phyloP scores from a whole-genome alignment of 2,888 invertebrate genomes.

The Leucoptera coffeella region DNA sequence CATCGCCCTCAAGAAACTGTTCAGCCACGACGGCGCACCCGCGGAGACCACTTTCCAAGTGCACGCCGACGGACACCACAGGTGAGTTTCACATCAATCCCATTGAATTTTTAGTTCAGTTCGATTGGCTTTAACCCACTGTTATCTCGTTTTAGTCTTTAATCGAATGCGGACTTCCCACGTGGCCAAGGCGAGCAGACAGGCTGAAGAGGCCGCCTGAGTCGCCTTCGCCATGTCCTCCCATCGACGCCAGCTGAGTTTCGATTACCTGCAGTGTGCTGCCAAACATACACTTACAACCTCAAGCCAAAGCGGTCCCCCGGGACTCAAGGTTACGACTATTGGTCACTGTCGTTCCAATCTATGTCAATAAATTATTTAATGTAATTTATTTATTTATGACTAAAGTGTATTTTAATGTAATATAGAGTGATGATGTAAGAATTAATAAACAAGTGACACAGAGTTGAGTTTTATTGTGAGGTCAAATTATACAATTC shows the following conservation, averaged over 20 bases:
- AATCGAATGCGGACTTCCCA: conserved; percentile 58
- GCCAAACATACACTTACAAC: conserved; percentile 20
- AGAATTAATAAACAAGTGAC: conserved; percentile 26
- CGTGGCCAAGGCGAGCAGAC: conserved; percentile 53
- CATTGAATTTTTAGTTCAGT: neutral
- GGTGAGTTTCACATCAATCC: conserved; percentile 16
- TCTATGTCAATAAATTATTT: conserved; percentile 49
- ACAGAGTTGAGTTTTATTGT: conserved; percentile 26
- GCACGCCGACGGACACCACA: conserved; percentile 61
- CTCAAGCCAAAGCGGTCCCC: conserved; percentile 43
- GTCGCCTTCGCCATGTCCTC: conserved; percentile 5
- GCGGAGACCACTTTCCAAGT: conserved; percentile 63
- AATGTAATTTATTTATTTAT: conserved; percentile 49
- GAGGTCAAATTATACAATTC: no score
- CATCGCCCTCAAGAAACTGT: conserved; percentile 65
- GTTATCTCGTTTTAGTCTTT: conserved; percentile 49
- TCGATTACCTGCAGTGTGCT: conserved; percentile 10
- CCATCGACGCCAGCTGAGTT: conserved; percentile 3
- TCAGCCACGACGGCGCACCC: conserved; percentile 58
- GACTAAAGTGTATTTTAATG: conserved; percentile 36
- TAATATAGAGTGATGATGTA: conserved; percentile 40
- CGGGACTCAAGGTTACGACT: conserved; percentile 19
- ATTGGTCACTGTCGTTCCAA: conserved; percentile 25
- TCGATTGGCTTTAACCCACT: conserved; percentile 13
- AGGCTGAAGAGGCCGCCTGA: conserved; percentile 8